Percentiles rank a stretch among this genome's conserved stretches.
Evolutionary conservation across 2,888 invertebrate genomes (phyloP).

Genomic region (Sialis lutaria): DNA sequence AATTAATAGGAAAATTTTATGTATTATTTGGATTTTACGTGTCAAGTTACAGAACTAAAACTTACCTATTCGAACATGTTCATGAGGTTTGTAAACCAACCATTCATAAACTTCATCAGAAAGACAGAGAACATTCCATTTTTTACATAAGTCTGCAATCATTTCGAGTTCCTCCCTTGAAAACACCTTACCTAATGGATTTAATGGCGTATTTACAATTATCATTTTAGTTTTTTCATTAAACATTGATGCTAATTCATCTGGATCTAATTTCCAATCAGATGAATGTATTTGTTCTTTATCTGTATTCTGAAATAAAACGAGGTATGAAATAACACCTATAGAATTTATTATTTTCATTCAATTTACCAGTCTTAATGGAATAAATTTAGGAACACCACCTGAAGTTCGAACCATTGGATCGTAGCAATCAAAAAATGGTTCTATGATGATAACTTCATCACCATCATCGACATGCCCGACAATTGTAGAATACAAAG

Average conservation of each 20-base stretch:
- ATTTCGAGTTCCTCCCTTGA: constrained; percentile 45
- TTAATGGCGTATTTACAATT: constrained; percentile 94
- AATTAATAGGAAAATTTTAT: too few species aligned
- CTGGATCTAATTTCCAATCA: constrained; percentile 78
- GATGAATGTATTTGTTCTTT: constrained; percentile 31
- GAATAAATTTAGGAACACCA: constrained; percentile 72
- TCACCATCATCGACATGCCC: constrained; percentile 76
- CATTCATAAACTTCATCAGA: constrained; percentile 99
- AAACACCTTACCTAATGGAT: constrained; percentile 90
- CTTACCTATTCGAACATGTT: constrained; percentile 81
- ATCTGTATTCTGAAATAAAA: constrained; percentile 2
- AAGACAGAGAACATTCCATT: constrained; percentile 80
- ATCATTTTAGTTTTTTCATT: constrained; percentile 82
- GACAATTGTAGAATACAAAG: constrained; percentile 65
- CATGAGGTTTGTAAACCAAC: constrained; percentile 69
- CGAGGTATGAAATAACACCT: background rate
- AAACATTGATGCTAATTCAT: constrained; percentile 65
- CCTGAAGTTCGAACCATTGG: constrained; percentile 85
- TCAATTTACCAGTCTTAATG: constrained; percentile 57
- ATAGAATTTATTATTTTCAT: background rate
- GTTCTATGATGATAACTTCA: constrained; percentile 94
- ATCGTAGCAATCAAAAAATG: constrained; percentile 95
- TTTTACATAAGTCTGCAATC: constrained; percentile 78
- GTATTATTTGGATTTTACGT: too few species aligned
- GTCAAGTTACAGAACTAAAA: too few species aligned